These are phyloP conservation scores for Tachystola acroxantha DNA, from an alignment of 2,888 invertebrate species.

Conservation along the genomic window DNA sequence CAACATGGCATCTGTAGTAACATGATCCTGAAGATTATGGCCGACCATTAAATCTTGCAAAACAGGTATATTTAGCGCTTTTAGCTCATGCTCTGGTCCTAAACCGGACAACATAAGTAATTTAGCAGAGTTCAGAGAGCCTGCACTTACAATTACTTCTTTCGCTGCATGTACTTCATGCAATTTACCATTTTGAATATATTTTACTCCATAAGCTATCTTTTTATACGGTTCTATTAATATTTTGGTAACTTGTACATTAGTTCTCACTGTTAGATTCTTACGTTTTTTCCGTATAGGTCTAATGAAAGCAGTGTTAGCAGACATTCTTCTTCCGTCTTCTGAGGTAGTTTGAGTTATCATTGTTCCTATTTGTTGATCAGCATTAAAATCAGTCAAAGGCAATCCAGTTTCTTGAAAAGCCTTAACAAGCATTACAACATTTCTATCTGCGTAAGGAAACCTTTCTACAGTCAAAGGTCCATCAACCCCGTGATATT, in stretches of 20 bases:
- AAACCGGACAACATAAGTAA: slow-evolving; percentile 81
- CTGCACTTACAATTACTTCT: slow-evolving; percentile 80
- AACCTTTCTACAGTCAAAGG: slow-evolving; percentile 80
- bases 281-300: slow-evolving; percentile 74
- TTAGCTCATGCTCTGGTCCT: slow-evolving; percentile 73
- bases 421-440: slow-evolving; percentile 70
- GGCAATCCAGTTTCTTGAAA: slow-evolving; percentile 79
- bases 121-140: slow-evolving; percentile 78
- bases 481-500: slow-evolving; percentile 78
- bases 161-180: slow-evolving; percentile 55
- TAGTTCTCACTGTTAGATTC: slow-evolving; percentile 66
- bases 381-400: slow-evolving; percentile 76
- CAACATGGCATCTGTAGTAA: slow-evolving; percentile 71
- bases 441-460: slow-evolving; percentile 76
- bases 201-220: slow-evolving; percentile 44
- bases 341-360: slow-evolving; percentile 77
- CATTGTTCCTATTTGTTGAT: slow-evolving; percentile 78
- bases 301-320: slow-evolving; percentile 80
- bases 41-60: slow-evolving; percentile 83
- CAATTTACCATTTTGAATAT: slow-evolving; percentile 31
- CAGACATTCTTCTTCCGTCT: slow-evolving; percentile 77
- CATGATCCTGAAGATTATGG: slow-evolving; percentile 85
- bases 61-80: slow-evolving; percentile 63
- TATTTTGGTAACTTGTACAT: slow-evolving; percentile 73
- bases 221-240: slow-evolving; percentile 62